These are phyloP conservation scores for Trogon melanurus DNA, from an alignment of 2,113 vertebrate genomes.

Conservation along the genomic window DNA sequence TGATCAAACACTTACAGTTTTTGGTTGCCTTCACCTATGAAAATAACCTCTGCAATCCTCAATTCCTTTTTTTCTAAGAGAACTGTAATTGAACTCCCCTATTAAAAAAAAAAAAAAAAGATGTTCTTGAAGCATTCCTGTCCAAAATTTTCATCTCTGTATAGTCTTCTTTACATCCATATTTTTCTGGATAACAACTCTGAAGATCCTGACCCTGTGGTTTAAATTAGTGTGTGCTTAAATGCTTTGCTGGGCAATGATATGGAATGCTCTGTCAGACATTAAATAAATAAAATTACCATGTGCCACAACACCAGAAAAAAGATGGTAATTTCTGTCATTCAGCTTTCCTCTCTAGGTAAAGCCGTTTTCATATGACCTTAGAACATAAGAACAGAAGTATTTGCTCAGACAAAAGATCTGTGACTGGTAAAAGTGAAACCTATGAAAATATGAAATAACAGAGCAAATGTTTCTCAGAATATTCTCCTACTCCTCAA, in stretches of 20 bases:
- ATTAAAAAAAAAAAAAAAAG: not conserved
- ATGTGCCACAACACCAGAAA: not conserved
- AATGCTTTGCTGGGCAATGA: not conserved
- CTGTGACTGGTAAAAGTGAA: not conserved
- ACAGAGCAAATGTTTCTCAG: not conserved
- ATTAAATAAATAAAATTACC: not conserved
- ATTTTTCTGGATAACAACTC: not conserved
- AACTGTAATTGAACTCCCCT: not conserved
- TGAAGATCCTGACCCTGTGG: not conserved
- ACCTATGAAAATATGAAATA: not conserved
- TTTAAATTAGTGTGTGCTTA: not conserved
- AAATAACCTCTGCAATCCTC: not conserved
- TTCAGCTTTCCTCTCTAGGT: not conserved
- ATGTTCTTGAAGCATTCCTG: not conserved
- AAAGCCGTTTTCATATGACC: not conserved
- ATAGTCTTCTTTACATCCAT: not conserved
- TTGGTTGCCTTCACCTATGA: not conserved
- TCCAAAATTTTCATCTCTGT: not conserved
- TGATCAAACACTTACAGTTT: not conserved
- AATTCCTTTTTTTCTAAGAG: not conserved
- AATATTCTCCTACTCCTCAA: not conserved
- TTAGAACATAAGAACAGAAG: not conserved
- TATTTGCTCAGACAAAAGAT: not conserved
- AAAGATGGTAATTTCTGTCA: not conserved
- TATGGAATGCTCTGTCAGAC: not conserved